Conservation (phyloP, 1,140 invertebrate genomes). For the Macrostomum lignano region DNA sequence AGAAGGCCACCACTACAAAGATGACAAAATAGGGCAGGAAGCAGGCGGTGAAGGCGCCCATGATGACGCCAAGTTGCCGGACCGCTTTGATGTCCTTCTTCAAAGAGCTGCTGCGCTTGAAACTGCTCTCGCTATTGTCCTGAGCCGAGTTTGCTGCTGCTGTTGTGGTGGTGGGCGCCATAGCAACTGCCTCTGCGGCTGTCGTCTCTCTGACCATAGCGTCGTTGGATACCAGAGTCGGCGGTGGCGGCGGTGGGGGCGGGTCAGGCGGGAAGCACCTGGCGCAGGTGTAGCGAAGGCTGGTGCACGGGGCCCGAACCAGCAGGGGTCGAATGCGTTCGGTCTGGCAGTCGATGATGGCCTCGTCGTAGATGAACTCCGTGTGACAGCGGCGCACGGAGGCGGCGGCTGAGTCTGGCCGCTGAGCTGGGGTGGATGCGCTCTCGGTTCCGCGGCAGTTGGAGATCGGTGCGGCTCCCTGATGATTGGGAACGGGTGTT, state of each 20-base stretch:
- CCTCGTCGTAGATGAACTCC: constrained; percentile 19
- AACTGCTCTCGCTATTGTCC: neutral
- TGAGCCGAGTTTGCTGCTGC: neutral
- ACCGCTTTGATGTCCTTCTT: constrained; percentile 37
- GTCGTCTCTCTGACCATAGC: too few species aligned
- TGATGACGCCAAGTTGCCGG: too few species aligned
- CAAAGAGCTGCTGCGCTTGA: constrained; percentile 16
- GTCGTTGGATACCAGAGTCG: neutral
- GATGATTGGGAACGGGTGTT: neutral
- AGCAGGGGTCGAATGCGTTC: constrained; percentile 10
- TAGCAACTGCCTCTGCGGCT: too few species aligned
- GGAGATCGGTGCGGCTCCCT: neutral
- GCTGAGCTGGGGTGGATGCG: too few species aligned
- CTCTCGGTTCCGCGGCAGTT: too few species aligned
- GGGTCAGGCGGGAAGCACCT: constrained; percentile 7
- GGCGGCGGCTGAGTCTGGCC: too few species aligned
- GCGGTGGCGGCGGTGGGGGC: constrained; percentile 4
- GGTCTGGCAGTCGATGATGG: constrained; percentile 16
- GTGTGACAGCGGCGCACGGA: constrained; percentile 7
- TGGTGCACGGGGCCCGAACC: constrained; percentile 7
- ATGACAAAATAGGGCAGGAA: constrained; percentile 38
- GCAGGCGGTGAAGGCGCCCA: constrained; percentile 37
- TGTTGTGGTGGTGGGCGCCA: too few species aligned
- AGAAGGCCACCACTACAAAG: constrained; percentile 36
- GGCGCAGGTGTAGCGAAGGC: constrained; percentile 1